Conservation (phyloP, 2,797 vertebrate species). For the Tragelaphus eurycerus region DNA sequence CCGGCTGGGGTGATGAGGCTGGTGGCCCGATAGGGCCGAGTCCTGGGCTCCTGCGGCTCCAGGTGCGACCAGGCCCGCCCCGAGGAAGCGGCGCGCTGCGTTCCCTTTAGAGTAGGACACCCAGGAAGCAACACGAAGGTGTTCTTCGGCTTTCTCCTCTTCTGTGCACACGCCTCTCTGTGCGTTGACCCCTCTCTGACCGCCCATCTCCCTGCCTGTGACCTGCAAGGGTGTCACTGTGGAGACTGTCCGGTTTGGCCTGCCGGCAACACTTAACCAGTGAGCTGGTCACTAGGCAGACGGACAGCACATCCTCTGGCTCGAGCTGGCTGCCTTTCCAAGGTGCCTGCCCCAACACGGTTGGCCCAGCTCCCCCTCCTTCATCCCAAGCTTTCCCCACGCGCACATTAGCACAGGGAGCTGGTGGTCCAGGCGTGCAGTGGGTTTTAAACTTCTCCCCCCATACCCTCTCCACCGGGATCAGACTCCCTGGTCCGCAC, state of each 20-base stretch:
- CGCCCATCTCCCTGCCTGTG: neutral
- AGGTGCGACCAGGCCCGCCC: accelerated
- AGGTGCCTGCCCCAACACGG: accelerated
- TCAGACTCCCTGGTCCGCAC: accelerated
- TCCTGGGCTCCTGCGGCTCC: neutral
- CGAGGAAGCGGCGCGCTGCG: accelerated
- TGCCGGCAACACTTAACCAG: accelerated
- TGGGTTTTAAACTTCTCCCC: accelerated
- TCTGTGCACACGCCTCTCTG: accelerated
- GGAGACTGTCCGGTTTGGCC: accelerated
- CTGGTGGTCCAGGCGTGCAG: accelerated
- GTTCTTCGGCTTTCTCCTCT: accelerated
- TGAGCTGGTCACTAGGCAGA: accelerated
- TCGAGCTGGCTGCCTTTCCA: neutral
- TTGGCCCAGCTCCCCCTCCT: neutral
- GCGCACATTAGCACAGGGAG: accelerated
- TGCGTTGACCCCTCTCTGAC: accelerated
- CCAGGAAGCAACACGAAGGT: accelerated
- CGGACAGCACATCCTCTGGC: accelerated
- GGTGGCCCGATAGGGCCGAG: neutral
- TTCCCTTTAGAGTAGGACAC: neutral
- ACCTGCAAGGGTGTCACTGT: neutral
- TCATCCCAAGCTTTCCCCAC: neutral
- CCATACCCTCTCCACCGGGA: neutral
- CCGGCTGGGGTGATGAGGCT: neutral